These are phyloP conservation scores for Xestia c-nigrum DNA, from an alignment of 2,888 invertebrate species.

Conservation along the genomic window DNA sequence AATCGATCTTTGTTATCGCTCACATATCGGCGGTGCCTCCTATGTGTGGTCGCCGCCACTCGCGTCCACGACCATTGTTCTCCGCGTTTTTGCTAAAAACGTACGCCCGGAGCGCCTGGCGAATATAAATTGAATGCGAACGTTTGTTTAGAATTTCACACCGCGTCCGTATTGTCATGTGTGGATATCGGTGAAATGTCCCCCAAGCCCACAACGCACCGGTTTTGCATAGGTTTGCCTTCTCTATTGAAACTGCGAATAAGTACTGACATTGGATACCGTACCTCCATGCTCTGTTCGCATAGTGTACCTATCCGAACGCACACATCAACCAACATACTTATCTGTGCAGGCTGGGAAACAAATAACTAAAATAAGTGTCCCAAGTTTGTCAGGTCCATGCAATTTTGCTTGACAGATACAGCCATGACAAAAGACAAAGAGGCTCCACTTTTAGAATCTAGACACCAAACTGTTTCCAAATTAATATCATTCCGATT, in stretches of 20 bases:
- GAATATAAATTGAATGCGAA: slow-evolving; percentile 81
- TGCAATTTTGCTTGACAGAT: too few species aligned
- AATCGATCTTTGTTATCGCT: slow-evolving; percentile 84
- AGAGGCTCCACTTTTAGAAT: not conserved
- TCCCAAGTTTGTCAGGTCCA: too few species aligned
- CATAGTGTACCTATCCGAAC: not conserved
- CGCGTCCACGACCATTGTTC: slow-evolving; percentile 71
- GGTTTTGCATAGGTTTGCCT: slow-evolving; percentile 51
- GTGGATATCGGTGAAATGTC: slow-evolving; percentile 70
- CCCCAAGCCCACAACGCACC: slow-evolving; percentile 59
- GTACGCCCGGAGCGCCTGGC: slow-evolving; percentile 72
- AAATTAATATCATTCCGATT: not conserved
- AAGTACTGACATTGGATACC: slow-evolving; percentile 32
- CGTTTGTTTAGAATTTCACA: slow-evolving; percentile 81
- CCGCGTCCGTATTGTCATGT: slow-evolving; percentile 70
- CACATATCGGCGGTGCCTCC: slow-evolving; percentile 66
- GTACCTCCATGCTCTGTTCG: not conserved
- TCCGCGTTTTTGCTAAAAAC: slow-evolving; percentile 72
- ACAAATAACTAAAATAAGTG: too few species aligned
- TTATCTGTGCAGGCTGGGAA: not conserved
- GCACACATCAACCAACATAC: not conserved
- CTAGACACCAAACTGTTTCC: not conserved
- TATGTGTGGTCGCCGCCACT: slow-evolving; percentile 69
- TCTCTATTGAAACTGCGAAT: slow-evolving; percentile 43
- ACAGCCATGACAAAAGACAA: not conserved